These are phyloP conservation scores for Phrynosoma blainvillii DNA, from an alignment of 2,113 vertebrate genomes.

Conservation along the genomic window DNA sequence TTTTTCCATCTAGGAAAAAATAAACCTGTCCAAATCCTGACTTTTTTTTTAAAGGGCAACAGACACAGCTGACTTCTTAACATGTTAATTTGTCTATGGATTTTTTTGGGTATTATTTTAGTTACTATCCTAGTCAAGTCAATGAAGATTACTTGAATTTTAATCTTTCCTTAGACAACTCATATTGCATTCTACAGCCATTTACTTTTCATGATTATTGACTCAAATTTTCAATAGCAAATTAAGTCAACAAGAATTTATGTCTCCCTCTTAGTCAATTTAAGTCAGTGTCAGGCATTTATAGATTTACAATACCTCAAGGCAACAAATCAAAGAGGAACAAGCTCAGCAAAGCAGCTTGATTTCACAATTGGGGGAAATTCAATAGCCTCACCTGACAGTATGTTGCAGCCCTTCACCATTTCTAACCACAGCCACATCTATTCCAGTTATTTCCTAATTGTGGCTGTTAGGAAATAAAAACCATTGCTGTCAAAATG, in stretches of 20 bases:
- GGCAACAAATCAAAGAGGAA: constrained; percentile 65
- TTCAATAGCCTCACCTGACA: constrained; percentile 8
- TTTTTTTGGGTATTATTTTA: constrained; percentile 75
- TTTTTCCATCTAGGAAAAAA: not conserved
- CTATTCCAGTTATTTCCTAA: constrained; percentile 35
- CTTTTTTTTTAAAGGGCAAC: constrained; percentile 40
- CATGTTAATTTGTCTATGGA: constrained; percentile 69
- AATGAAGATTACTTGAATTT: constrained; percentile 77
- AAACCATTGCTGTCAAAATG: not conserved
- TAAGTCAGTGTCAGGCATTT: constrained; percentile 71
- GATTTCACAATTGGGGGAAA: constrained; percentile 29
- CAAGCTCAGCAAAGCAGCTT: constrained; percentile 37
- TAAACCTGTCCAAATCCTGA: constrained; percentile 40
- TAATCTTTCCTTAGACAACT: constrained; percentile 74
- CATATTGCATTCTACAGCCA: constrained; percentile 64
- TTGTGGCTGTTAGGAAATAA: constrained; percentile 34
- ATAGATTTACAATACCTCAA: constrained; percentile 68
- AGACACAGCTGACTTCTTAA: constrained; percentile 55
- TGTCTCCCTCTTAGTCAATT: constrained; percentile 69
- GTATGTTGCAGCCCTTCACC: constrained; percentile 27
- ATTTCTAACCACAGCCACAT: constrained; percentile 36
- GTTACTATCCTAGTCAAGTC: constrained; percentile 66
- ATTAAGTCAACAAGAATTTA: constrained; percentile 78
- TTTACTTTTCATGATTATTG: constrained; percentile 77
- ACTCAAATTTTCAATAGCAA: constrained; percentile 77